Base-by-base conservation (phyloP, 1,140 invertebrate genomes). In the Drosophila albomicans region DNA sequence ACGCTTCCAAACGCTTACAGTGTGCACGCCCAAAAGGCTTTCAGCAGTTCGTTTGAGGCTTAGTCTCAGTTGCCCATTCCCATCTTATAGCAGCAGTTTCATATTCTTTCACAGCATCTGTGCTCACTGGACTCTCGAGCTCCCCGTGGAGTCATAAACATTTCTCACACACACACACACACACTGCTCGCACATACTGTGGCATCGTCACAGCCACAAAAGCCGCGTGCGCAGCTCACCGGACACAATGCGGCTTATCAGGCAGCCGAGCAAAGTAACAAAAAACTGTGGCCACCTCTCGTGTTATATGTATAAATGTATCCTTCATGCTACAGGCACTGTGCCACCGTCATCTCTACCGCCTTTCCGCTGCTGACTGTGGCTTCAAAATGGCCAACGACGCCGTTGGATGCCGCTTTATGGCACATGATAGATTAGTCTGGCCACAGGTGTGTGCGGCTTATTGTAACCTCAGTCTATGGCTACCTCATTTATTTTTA, bases 341-440 rank as follows among this genome's bases (percentile, higher is more conserved):
- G 20, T 25, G 20, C 20, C 20, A 25, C 20, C 20, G 20, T 5
- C 32, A 52, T 28, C 32, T 11, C 16, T 10, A 4, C 25, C n/a
- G 11, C 38, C 10, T 11, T 20, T 11, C 11, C 52, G 41, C 30
- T 15, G 10, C 32, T 10, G 52, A 45, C 52, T 58, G 46, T 16
- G 51, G 48, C 41, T 66, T 25, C 11, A 3, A 61, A 74, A 74
- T 70, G 72, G 66, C 32, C 43, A 51, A 54, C 38, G 51, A 62
- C 66, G 45, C 72, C 64, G 56, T 72, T 61, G 32, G 52, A 38
- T 57, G 74, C 65, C 82, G 84, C 84, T 86, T 87, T 87, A 87
- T 84, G 84, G 80, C 82, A 84, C 82, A 87, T 87, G 84, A 87
- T 88, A 87, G 82, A 87, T 87, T 87, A 87, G 82, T 88, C 85